Conservation (phyloP, 2,113 vertebrate species). For the Todiramphus chloris region DNA sequence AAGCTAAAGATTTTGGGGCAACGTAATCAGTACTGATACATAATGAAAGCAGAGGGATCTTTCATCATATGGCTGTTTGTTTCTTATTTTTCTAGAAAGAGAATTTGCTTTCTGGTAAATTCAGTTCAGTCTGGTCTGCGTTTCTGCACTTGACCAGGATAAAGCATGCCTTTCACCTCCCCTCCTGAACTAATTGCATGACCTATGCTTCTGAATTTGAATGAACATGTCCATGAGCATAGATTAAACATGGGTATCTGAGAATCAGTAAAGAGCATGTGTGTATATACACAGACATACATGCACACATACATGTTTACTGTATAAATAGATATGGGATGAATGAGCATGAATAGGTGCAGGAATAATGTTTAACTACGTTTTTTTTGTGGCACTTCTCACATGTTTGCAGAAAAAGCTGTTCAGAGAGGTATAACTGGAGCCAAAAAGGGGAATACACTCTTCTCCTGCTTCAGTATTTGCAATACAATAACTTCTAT, state of each 20-base stretch:
- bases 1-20: slow-evolving; percentile 40
- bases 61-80: slow-evolving; percentile 11
- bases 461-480: background rate
- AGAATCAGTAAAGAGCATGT: background rate
- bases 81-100: background rate
- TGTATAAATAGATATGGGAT: background rate
- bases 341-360: background rate
- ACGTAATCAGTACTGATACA: slow-evolving; percentile 35
- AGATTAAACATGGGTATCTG: background rate
- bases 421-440: background rate
- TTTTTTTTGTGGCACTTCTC: background rate
- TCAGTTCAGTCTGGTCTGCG: background rate
- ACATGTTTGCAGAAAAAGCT: background rate
- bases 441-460: fast-evolving
- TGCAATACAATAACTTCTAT: background rate
- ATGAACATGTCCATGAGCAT: fast-evolving
- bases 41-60: slow-evolving; percentile 34
- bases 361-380: background rate
- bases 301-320: fast-evolving
- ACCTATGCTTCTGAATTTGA: background rate
- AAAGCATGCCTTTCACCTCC: background rate
- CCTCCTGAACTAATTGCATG: background rate
- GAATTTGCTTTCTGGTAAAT: background rate
- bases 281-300: background rate
- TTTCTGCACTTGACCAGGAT: background rate